Conservation (phyloP, 2,113 vertebrate species). For the Tychaedon coryphoeus region DNA sequence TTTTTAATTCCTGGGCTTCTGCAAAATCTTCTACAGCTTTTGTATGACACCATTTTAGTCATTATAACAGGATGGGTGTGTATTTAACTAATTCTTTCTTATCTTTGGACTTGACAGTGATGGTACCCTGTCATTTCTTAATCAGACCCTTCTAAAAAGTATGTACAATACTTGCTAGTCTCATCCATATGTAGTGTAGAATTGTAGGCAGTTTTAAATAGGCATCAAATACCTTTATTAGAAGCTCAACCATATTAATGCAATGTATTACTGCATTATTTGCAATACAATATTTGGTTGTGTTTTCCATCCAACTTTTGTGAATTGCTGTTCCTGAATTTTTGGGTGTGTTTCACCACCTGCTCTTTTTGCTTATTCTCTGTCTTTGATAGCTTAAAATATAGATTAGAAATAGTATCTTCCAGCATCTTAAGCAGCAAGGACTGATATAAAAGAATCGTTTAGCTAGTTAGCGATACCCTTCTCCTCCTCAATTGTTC, state of each 20-base stretch:
- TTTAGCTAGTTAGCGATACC: background rate
- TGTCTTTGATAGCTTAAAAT: constrained; percentile 1
- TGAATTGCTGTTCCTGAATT: background rate
- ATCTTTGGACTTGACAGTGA: background rate
- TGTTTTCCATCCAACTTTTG: background rate
- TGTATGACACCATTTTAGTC: background rate
- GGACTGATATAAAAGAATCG: background rate
- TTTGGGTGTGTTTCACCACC: background rate
- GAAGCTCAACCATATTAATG: background rate
- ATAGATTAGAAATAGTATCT: background rate
- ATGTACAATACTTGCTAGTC: background rate
- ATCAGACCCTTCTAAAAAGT: background rate
- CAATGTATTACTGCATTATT: background rate
- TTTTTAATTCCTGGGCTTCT: background rate
- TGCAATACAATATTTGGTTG: background rate
- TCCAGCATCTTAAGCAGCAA: background rate
- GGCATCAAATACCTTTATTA: background rate
- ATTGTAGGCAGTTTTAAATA: background rate
- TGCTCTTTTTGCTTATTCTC: background rate
- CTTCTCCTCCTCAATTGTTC: background rate
- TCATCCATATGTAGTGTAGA: background rate
- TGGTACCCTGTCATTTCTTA: background rate
- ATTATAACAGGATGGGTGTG: background rate
- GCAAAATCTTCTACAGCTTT: background rate
- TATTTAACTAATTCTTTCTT: background rate